These are phyloP conservation scores for rat (Rattus norvegicus) DNA, from an alignment of 2,113 vertebrate species.

Conservation along the genomic window GRCr8 NC_086032.1:79826001-79826500, in stretches of 20 bases:
- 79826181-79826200: background rate
- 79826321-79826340: background rate
- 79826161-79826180: background rate
- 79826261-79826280: background rate
- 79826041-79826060: background rate
- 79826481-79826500: background rate
- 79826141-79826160: background rate
- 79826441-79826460: background rate
- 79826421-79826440: background rate
- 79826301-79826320: background rate
- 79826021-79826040: background rate
- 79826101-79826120: background rate
- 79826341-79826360: background rate
- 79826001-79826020: background rate
- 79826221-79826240: background rate
- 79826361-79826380: rapidly evolving
- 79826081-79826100: background rate
- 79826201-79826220: background rate
- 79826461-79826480: background rate
- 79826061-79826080: background rate
- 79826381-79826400: too few relatives aligned
- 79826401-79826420: rapidly evolving
- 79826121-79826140: background rate
- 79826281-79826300: background rate
- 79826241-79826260: background rate